Percentiles rank a stretch among this genome's conserved stretches.
Evolutionary conservation across 35 echinoderm and acorn worm species (phyloP).

Genomic region (Apostichopus japonicus): DNA sequence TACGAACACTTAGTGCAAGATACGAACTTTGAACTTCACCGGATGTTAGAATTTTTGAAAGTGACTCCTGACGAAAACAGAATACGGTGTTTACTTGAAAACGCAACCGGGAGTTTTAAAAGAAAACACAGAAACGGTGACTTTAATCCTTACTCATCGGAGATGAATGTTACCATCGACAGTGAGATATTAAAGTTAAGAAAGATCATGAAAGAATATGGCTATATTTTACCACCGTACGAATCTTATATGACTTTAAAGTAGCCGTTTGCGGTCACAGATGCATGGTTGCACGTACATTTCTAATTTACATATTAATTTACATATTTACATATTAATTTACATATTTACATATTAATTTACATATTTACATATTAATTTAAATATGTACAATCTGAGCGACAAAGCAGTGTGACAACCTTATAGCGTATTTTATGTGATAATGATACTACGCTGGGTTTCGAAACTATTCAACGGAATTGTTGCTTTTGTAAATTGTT

Average conservation of each 20-base stretch:
- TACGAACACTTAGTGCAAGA: constrained; percentile 33
- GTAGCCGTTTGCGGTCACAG: too few relatives aligned
- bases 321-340: too few relatives aligned
- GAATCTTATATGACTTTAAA: constrained; percentile 7
- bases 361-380: too few relatives aligned
- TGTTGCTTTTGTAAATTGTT: too few relatives aligned
- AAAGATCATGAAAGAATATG: background rate
- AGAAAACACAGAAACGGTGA: background rate
- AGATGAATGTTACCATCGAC: constrained; percentile 19
- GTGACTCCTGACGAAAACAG: constrained; percentile 5
- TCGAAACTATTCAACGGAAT: too few relatives aligned
- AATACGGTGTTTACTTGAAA: background rate
- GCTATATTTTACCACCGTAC: background rate
- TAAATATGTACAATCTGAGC: too few relatives aligned
- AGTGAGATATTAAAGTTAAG: background rate
- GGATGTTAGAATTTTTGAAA: constrained; percentile 24
- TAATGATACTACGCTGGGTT: too few relatives aligned
- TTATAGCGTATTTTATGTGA: too few relatives aligned
- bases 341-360: too few relatives aligned
- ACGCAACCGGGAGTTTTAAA: background rate
- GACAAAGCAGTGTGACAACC: too few relatives aligned
- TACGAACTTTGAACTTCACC: constrained; percentile 2
- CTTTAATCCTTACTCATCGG: background rate
- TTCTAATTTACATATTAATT: too few relatives aligned
- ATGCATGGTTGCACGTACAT: too few relatives aligned